A percentile compares a stretch with the other conserved stretches of the same genome.
phyloP scores from a whole-genome alignment of 2,888 invertebrate species.

The Cetonia aurata region DNA sequence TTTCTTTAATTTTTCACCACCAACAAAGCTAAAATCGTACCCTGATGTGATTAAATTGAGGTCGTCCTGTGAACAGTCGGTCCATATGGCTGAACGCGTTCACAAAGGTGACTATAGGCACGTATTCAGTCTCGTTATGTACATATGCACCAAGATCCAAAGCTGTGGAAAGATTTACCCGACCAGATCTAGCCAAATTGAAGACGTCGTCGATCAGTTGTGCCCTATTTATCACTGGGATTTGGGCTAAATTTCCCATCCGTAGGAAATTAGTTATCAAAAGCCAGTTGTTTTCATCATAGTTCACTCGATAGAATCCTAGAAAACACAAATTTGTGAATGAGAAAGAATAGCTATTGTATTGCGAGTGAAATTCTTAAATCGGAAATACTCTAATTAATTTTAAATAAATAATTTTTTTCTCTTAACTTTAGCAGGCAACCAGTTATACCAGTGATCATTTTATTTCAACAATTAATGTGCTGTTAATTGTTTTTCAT shows the following conservation, averaged over 20 bases:
- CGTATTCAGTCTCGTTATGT: constrained; percentile 64
- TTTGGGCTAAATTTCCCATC: constrained; percentile 50
- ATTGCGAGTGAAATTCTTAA: too few relatives aligned
- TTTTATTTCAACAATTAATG: too few relatives aligned
- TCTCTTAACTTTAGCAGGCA: too few relatives aligned
- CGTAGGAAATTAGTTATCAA: constrained; percentile 48
- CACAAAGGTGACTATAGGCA: constrained; percentile 58
- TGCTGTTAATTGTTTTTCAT: too few relatives aligned
- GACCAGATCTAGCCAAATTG: constrained; percentile 61
- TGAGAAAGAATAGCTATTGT: too few relatives aligned
- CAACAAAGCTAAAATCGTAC: background rate
- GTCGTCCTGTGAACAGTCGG: constrained; percentile 30
- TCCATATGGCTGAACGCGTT: constrained; percentile 37
- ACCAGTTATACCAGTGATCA: too few relatives aligned
- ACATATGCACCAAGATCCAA: constrained; percentile 66
- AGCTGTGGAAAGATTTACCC: constrained; percentile 61
- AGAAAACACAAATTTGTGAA: background rate
- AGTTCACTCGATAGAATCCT: constrained; percentile 57
- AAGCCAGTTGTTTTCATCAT: constrained; percentile 53
- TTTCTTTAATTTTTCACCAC: background rate
- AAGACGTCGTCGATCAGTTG: constrained; percentile 70
- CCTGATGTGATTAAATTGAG: constrained; percentile 10
- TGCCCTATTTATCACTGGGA: constrained; percentile 67
- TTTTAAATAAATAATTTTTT: too few relatives aligned
- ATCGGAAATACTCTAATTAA: too few relatives aligned